Evolutionary conservation across 2,113 vertebrate genomes (phyloP).

Genomic region (Prietella phreatophila): DNA sequence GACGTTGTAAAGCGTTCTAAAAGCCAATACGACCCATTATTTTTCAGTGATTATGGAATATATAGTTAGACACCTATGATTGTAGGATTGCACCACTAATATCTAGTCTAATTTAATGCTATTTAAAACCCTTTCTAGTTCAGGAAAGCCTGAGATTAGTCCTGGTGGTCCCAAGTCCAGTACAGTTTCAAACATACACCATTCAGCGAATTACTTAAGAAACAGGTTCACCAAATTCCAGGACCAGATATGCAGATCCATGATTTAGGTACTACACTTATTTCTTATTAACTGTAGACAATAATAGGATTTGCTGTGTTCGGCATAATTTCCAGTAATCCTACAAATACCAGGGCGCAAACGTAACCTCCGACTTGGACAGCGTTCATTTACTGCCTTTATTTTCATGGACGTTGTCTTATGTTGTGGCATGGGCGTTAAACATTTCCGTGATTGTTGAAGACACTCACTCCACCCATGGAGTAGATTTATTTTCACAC

Average conservation of each 20-base stretch:
- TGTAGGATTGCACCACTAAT: not conserved
- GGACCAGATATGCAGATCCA: not conserved
- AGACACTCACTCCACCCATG: constrained; percentile 73
- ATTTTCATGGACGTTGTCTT: constrained; percentile 60
- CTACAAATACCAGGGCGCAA: constrained; percentile 41
- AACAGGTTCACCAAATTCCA: not conserved
- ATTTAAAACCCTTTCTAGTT: not conserved
- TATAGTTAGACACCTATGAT: not conserved
- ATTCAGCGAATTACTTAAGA: not conserved
- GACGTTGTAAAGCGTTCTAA: not conserved
- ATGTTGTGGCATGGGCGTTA: constrained; percentile 59
- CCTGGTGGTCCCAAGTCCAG: not conserved
- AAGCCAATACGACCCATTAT: not conserved
- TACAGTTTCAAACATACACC: not conserved
- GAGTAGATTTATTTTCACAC: constrained; percentile 78
- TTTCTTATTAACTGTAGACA: constrained; percentile 46
- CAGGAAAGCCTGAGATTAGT: not conserved
- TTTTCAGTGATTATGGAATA: not conserved
- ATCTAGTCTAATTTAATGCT: not conserved
- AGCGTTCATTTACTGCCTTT: constrained; percentile 62
- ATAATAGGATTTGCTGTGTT: constrained; percentile 48
- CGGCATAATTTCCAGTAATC: constrained; percentile 42
- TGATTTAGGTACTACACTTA: not conserved
- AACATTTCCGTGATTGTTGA: constrained; percentile 72
- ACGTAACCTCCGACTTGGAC: constrained; percentile 55